These are phyloP conservation scores for Xiphorhynchus erythropygius DNA, from an alignment of 2,797 vertebrate species.

Conservation along the genomic window DNA sequence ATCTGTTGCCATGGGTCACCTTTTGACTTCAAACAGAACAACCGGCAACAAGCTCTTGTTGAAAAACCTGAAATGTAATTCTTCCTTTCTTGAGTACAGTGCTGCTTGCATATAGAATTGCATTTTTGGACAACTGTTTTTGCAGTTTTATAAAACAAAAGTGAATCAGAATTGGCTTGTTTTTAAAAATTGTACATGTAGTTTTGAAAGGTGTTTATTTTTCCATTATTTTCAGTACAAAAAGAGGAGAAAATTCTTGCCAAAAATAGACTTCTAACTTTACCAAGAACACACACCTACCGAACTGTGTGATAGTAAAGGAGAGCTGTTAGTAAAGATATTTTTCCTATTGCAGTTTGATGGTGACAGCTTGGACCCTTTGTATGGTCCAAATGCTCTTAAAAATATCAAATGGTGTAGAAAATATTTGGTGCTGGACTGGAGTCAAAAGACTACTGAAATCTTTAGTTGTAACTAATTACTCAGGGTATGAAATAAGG, in stretches of 20 bases:
- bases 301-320: not conserved
- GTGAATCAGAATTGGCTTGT: not conserved
- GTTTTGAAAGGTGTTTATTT: not conserved
- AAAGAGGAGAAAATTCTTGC: not conserved
- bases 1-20: not conserved
- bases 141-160: not conserved
- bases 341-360: not conserved
- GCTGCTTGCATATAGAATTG: not conserved
- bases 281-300: not conserved
- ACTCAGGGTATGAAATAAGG: not conserved
- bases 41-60: not conserved
- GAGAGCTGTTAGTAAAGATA: not conserved
- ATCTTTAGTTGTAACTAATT: not conserved
- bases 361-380: not conserved
- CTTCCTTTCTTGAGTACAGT: not conserved
- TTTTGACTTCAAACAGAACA: not conserved
- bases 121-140: not conserved
- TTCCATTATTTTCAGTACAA: not conserved
- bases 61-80: not conserved
- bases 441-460: not conserved
- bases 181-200: not conserved
- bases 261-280: not conserved
- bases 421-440: not conserved
- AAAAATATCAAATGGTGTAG: not conserved
- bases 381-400: not conserved